Conservation (phyloP, 1,140 invertebrate species). For the Zaprionus nigranus region DNA sequence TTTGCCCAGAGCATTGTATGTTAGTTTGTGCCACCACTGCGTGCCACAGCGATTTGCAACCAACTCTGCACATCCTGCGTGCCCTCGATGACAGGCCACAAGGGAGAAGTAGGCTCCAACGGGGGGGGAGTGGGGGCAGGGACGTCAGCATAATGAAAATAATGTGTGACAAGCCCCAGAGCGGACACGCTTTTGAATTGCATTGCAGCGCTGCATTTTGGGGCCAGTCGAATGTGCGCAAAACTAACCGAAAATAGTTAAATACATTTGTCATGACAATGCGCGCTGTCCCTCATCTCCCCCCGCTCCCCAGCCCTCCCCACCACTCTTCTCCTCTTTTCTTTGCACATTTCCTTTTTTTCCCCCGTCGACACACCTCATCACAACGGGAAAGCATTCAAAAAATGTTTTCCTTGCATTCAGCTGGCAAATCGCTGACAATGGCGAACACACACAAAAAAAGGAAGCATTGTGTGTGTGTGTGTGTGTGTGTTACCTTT, state of each 20-base stretch:
- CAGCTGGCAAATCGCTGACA: slow-evolving; percentile 79
- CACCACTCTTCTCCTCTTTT: not conserved
- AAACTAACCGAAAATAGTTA: slow-evolving; percentile 74
- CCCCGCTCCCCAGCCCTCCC: not conserved
- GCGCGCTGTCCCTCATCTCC: slow-evolving; percentile 15
- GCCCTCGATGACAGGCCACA: slow-evolving; percentile 14
- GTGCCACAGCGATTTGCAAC: slow-evolving; percentile 2
- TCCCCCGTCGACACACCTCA: not conserved
- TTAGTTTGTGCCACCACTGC: not conserved
- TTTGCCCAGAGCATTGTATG: not conserved
- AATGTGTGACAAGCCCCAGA: slow-evolving; percentile 80
- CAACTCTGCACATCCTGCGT: not conserved
- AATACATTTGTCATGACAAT: slow-evolving; percentile 83
- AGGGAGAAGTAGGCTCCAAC: slow-evolving; percentile 35
- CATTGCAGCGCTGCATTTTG: slow-evolving; percentile 52
- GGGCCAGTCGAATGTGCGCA: slow-evolving; percentile 49
- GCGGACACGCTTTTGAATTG: slow-evolving; percentile 41
- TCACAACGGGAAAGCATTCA: slow-evolving; percentile 56
- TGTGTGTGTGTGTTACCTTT: slow-evolving; percentile 64
- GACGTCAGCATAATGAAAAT: slow-evolving; percentile 69
- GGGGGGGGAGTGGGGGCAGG: slow-evolving; percentile 37
- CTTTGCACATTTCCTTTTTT: slow-evolving; percentile 2
- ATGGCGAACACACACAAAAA: slow-evolving; percentile 59
- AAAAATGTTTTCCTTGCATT: slow-evolving; percentile 75
- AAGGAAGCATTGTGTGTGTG: slow-evolving; percentile 24